Conservation (phyloP, 2,113 vertebrate species). For the Baryphthengus martii region DNA sequence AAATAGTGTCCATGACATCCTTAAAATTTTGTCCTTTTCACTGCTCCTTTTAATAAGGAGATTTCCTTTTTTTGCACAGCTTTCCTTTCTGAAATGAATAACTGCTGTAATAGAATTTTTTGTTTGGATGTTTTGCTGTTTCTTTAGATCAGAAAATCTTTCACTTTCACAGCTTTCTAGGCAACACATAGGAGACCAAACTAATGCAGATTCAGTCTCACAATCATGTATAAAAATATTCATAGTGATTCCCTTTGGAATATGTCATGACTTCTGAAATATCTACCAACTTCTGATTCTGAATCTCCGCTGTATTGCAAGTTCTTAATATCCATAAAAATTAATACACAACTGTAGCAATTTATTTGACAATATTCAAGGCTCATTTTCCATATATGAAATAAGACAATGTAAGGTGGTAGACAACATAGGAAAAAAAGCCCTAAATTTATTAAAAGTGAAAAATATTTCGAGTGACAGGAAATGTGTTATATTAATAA, state of each 20-base stretch:
- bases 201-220: not conserved
- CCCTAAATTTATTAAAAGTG: not conserved
- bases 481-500: not conserved
- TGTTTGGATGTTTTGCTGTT: not conserved
- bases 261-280: not conserved
- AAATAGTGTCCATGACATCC: not conserved
- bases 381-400: not conserved
- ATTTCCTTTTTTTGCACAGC: not conserved
- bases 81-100: not conserved
- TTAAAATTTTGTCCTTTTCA: not conserved
- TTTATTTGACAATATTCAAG: not conserved
- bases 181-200: not conserved
- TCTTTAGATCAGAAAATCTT: not conserved
- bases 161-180: not conserved
- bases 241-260: not conserved
- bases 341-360: not conserved
- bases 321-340: not conserved
- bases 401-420: not conserved
- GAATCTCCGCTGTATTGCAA: not conserved
- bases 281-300: not conserved
- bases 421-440: not conserved
- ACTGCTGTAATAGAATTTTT: not conserved
- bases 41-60: not conserved
- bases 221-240: not conserved
- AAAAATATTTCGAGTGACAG: not conserved